Base-by-base conservation (phyloP, 2,888 invertebrate species). In the Eristalis intricaria region DNA sequence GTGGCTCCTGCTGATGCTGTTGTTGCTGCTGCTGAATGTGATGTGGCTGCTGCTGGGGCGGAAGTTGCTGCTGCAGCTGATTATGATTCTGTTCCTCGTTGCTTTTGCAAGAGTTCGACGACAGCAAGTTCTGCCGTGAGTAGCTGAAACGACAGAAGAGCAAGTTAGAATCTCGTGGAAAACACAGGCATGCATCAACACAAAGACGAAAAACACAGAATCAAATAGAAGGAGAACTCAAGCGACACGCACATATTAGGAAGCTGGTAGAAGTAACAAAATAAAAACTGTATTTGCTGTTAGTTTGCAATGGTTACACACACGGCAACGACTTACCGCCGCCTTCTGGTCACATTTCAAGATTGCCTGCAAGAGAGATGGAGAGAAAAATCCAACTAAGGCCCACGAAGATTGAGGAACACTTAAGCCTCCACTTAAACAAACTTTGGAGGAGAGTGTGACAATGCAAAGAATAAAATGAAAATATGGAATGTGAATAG, bases 91-190 rank as follows among this genome's bases (percentile, higher is more conserved):
- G 93, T 90, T 95, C 95, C 89, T 96, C 96, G 91, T 96, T 96
- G 90, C 96, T 96, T 93, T 97, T 97, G 89, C 91, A 91, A 1
- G 91, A 91, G 91, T 95, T 95, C 75, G 95, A 95, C 58, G 97
- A 97, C 64, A 98, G 94, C 81, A 97, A 95, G 93, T 98, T 98
- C 94, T 98, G 98, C 73, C 97, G 95, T 50, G 98, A 97, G 93
- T 98, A 97, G 92, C 97, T 97, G 94, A 77, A 95, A 93, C 26
- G 29, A 19, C 8, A 50, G 23, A 60, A 10, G 11, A 13, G 8
- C 15, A 26, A 1, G 4, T 60, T 50, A 50, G 50, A 19, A n/a
- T 8, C n/a, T n/a, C 8, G 8, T 8, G 50, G 1, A 50, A 50
- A 8, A 23, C 3, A 11, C 13, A 64, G 10, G 26, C 35, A 32